A percentile compares a stretch with the other conserved stretches of the same genome.
These are phyloP conservation scores for Sceloporus undulatus DNA, from an alignment of 2,113 vertebrate species.

Conservation along the genomic window DNA sequence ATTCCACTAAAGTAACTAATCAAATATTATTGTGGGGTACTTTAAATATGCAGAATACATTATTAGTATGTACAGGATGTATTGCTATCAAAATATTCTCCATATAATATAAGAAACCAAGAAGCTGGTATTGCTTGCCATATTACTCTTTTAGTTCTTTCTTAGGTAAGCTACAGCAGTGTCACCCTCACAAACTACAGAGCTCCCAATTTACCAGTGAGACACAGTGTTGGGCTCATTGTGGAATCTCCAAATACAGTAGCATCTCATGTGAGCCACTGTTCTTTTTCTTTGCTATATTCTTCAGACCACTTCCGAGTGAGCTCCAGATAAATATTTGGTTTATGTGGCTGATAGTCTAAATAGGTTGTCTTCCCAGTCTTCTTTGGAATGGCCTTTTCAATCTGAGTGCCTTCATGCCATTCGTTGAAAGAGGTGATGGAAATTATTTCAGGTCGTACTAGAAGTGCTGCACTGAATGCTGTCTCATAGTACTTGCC, in stretches of 20 bases:
- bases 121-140: slow-evolving; percentile 32
- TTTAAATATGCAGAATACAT: slow-evolving; percentile 37
- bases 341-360: slow-evolving; percentile 93
- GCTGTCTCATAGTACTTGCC: slow-evolving; percentile 96
- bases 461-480: slow-evolving; percentile 85
- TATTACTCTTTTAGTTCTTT: slow-evolving; percentile 43
- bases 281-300: slow-evolving; percentile 85
- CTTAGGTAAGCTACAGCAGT: slow-evolving; percentile 55
- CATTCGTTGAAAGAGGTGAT: slow-evolving; percentile 98
- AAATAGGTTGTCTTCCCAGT: slow-evolving; percentile 83
- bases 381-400: slow-evolving; percentile 91
- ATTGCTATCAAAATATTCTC: slow-evolving; percentile 48
- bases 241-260: slow-evolving; percentile 4
- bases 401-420: slow-evolving; percentile 98
- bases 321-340: slow-evolving; percentile 91
- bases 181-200: slow-evolving; percentile 47
- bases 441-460: slow-evolving; percentile 89
- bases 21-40: slow-evolving; percentile 47
- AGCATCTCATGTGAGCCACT: slow-evolving; percentile 79
- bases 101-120: slow-evolving; percentile 34
- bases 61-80: neutral
- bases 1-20: slow-evolving; percentile 48
- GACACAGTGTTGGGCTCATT: slow-evolving; percentile 37
- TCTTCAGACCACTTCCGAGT: slow-evolving; percentile 94
- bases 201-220: slow-evolving; percentile 4